Conservation (phyloP, 2,888 invertebrate genomes). For the Diaprepes abbreviatus region DNA sequence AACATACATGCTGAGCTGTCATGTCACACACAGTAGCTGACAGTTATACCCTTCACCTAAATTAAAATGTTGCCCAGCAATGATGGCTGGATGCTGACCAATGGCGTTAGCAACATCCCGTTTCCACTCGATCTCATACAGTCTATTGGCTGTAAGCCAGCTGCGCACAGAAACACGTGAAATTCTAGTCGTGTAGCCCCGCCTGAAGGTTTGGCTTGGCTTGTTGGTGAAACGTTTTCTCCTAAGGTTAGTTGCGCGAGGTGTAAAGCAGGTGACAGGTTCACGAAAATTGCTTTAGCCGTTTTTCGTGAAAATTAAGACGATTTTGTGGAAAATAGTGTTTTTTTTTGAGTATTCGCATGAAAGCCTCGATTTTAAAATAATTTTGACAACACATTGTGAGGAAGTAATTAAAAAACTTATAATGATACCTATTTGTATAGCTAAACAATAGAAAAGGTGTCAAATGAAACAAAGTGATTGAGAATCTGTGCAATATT, state of each 20-base stretch:
- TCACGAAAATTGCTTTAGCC: slow-evolving; percentile 17
- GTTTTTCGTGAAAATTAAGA: slow-evolving; percentile 7
- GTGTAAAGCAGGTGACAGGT: slow-evolving; percentile 37
- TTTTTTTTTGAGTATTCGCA: no score
- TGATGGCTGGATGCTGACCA: slow-evolving; percentile 68
- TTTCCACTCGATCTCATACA: slow-evolving; percentile 58
- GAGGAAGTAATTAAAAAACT: no score
- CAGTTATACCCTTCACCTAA: slow-evolving; percentile 64
- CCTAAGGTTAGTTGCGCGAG: slow-evolving; percentile 44
- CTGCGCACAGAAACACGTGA: slow-evolving; percentile 54
- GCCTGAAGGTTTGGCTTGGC: slow-evolving; percentile 35
- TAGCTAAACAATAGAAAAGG: no score
- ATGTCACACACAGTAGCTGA: slow-evolving; percentile 67
- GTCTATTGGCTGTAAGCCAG: slow-evolving; percentile 59
- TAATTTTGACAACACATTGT: no score
- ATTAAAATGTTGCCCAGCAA: slow-evolving; percentile 67
- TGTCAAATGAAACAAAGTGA: no score
- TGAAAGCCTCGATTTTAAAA: no score
- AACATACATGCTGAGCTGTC: slow-evolving; percentile 65
- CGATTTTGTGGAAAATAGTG: background rate
- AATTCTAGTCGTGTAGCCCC: slow-evolving; percentile 20
- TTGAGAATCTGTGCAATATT: no score
- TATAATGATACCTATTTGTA: no score
- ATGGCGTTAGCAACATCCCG: slow-evolving; percentile 64
- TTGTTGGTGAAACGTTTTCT: slow-evolving; percentile 22